Conservation (phyloP, 2,888 invertebrate species). For the Cheilosia soror region DNA sequence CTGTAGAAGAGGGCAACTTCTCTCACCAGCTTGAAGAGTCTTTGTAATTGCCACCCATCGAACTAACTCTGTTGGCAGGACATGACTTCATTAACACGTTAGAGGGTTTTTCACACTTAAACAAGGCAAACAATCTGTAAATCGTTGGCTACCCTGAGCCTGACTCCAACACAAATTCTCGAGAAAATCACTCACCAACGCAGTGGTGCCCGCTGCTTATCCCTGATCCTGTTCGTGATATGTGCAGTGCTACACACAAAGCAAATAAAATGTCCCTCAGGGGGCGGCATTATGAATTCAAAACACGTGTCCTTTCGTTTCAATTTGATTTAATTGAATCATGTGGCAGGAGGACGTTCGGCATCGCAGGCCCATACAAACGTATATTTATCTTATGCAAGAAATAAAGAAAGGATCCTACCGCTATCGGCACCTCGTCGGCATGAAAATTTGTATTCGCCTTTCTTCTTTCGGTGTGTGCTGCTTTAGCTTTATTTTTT, state of each 20-base stretch:
- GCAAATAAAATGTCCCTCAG: constrained; percentile 66
- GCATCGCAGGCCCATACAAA: background rate
- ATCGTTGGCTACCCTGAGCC: constrained; percentile 36
- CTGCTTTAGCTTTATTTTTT: background rate
- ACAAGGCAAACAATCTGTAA: constrained; percentile 73
- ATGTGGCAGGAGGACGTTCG: constrained; percentile 70
- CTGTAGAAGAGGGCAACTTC: constrained; percentile 48
- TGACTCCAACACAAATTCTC: constrained; percentile 37
- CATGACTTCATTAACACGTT: constrained; percentile 75
- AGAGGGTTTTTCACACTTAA: constrained; percentile 74
- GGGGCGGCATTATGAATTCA: constrained; percentile 78
- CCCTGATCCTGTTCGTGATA: constrained; percentile 74
- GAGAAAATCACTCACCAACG: constrained; percentile 73
- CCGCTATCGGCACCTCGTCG: constrained; percentile 70
- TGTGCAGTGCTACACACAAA: constrained; percentile 36
- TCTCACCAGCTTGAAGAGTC: constrained; percentile 39
- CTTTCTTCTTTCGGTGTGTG: constrained; percentile 8
- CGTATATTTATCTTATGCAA: constrained; percentile 61
- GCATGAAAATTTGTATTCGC: constrained; percentile 64
- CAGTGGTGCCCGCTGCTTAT: constrained; percentile 51
- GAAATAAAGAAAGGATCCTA: constrained; percentile 68
- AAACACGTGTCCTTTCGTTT: constrained; percentile 79
- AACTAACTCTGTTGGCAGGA: constrained; percentile 27
- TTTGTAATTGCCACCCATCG: constrained; percentile 61
- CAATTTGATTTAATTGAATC: constrained; percentile 84